phyloP scores from a whole-genome alignment of 2,113 vertebrate genomes.

The Limnothrissa miodon region DNA sequence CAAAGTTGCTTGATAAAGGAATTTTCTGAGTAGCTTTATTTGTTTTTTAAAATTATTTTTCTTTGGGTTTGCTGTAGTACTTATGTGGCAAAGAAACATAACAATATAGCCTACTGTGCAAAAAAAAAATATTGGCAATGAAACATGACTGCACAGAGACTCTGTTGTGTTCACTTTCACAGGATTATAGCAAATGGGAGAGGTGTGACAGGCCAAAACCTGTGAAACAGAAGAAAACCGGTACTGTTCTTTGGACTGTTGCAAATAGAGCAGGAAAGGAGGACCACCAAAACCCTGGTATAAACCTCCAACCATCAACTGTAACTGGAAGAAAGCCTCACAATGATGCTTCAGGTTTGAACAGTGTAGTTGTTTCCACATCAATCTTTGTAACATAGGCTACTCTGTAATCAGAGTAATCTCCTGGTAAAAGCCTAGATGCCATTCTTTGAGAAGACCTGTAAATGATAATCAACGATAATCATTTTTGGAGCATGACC shows the following conservation, averaged over 20 bases:
- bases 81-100: too few relatives aligned
- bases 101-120: not conserved
- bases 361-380: not conserved
- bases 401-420: not conserved
- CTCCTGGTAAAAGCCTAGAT: not conserved
- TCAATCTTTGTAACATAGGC: not conserved
- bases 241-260: slow-evolving; percentile 18
- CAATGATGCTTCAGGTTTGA: slow-evolving; percentile 22
- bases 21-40: too few relatives aligned
- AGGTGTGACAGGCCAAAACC: not conserved
- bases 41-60: too few relatives aligned
- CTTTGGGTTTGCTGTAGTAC: too few relatives aligned
- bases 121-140: not conserved
- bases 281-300: not conserved
- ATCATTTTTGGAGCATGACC: not conserved
- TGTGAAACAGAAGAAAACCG: not conserved
- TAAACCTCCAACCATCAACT: not conserved
- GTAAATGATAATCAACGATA: not conserved
- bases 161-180: slow-evolving; percentile 17
- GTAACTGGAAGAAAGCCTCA: not conserved
- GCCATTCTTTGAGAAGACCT: not conserved
- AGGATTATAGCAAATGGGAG: slow-evolving; percentile 51
- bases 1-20: too few relatives aligned
- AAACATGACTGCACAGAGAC: not conserved
- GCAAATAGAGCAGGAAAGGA: not conserved